These are phyloP conservation scores for Tyria jacobaeae DNA, from an alignment of 2,888 invertebrate genomes.

Conservation along the genomic window DNA sequence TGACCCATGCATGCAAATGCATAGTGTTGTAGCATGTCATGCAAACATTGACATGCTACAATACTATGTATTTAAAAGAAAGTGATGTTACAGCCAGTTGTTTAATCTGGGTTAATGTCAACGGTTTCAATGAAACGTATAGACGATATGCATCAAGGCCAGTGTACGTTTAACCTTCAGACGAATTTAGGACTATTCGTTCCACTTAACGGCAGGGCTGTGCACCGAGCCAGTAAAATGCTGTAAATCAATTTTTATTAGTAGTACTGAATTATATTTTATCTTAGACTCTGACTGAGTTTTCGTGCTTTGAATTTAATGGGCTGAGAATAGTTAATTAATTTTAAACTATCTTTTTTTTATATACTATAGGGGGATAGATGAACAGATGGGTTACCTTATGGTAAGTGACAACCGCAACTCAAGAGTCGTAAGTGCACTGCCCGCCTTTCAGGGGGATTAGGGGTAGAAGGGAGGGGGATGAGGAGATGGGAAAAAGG, in stretches of 20 bases:
- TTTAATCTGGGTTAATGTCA: conserved; percentile 24
- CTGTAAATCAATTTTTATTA: background rate
- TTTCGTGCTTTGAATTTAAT: background rate
- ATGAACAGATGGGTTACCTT: no score
- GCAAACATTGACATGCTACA: background rate
- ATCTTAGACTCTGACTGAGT: background rate
- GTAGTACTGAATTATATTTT: background rate
- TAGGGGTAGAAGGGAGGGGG: no score
- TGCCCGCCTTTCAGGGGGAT: no score
- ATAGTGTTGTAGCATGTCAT: no score
- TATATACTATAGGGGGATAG: no score
- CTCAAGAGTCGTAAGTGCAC: no score
- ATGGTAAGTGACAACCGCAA: no score
- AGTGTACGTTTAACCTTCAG: conserved; percentile 52
- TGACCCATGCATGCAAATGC: no score
- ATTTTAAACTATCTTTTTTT: no score
- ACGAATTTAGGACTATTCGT: conserved; percentile 52
- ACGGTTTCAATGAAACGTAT: conserved; percentile 39
- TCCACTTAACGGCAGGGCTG: conserved; percentile 49
- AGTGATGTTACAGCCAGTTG: background rate
- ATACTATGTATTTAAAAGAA: background rate
- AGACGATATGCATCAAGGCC: conserved; percentile 39
- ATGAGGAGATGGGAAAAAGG: no score
- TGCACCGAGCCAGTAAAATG: background rate
- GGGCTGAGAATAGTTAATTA: background rate